Conservation (phyloP, 2,113 vertebrate genomes). For the Python bivittatus region DNA sequence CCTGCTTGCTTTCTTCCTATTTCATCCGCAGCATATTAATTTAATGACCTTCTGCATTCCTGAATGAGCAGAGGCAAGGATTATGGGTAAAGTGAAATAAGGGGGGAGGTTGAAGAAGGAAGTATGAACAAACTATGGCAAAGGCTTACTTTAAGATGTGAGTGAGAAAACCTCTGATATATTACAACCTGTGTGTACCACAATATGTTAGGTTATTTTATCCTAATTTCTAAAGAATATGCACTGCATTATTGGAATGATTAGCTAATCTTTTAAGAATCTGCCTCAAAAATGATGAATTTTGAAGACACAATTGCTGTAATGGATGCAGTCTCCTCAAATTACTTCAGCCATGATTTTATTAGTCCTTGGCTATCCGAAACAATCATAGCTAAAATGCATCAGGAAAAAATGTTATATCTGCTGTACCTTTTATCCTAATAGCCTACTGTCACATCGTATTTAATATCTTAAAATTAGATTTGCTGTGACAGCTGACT, state of each 20-base stretch:
- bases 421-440: constrained; percentile 5
- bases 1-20: not conserved
- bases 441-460: not conserved
- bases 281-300: not conserved
- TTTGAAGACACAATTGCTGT: not conserved
- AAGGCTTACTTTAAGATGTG: not conserved
- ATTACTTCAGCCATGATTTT: constrained; percentile 16
- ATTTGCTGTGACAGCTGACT: not conserved
- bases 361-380: constrained; percentile 2
- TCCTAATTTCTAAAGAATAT: constrained; percentile 1
- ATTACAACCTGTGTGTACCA: not conserved
- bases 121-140: not conserved
- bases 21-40: not conserved
- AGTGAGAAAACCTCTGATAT: not conserved
- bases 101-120: not conserved
- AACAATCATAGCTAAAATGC: not conserved
- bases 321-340: constrained; percentile 18
- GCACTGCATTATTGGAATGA: not conserved
- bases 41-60: not conserved
- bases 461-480: constrained; percentile 43
- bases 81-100: not conserved
- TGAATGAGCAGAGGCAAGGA: not conserved
- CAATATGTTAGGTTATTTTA: not conserved
- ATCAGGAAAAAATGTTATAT: constrained; percentile 6
- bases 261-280: constrained; percentile 6